Evolutionary conservation across 2,797 vertebrate genomes (phyloP).

Genomic region (Peromyscus nudipes): DNA sequence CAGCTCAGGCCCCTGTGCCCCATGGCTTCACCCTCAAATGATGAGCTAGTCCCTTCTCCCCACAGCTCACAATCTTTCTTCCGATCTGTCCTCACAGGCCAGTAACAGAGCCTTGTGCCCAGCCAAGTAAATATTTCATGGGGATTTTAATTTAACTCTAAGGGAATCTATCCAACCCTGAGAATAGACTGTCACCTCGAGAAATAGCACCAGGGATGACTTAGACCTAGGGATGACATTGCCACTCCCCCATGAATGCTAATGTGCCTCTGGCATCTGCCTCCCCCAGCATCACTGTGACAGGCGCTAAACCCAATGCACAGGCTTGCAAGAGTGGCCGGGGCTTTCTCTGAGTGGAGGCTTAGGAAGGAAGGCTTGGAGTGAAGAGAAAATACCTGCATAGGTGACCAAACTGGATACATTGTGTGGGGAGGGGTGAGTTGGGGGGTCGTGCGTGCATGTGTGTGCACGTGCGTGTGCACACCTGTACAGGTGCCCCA

Average conservation of each 20-base stretch:
- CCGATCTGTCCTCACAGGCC: conserved; percentile 32
- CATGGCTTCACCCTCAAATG: neutral
- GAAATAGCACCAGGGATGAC: conserved; percentile 61
- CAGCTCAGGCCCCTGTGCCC: neutral
- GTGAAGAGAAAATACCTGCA: too few species aligned
- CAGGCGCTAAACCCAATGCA: neutral
- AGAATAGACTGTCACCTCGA: conserved; percentile 53
- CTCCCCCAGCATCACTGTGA: neutral
- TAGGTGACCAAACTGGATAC: too few species aligned
- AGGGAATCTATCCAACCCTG: conserved; percentile 68
- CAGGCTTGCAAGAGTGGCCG: neutral
- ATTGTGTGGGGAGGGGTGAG: too few species aligned
- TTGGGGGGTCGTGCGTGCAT: too few species aligned
- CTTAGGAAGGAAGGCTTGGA: neutral
- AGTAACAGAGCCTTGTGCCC: neutral
- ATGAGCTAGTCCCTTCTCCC: neutral
- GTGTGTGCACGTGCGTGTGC: too few species aligned
- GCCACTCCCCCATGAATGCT: neutral
- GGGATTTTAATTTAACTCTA: conserved; percentile 78
- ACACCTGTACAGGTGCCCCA: neutral
- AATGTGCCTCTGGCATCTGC: neutral
- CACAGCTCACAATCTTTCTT: neutral
- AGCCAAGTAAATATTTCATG: conserved; percentile 80
- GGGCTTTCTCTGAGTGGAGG: neutral
- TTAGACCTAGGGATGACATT: neutral